Evolutionary conservation across 2,113 vertebrate species (phyloP).

Genomic region (Sinocyclocheilus anshuiensis): DNA sequence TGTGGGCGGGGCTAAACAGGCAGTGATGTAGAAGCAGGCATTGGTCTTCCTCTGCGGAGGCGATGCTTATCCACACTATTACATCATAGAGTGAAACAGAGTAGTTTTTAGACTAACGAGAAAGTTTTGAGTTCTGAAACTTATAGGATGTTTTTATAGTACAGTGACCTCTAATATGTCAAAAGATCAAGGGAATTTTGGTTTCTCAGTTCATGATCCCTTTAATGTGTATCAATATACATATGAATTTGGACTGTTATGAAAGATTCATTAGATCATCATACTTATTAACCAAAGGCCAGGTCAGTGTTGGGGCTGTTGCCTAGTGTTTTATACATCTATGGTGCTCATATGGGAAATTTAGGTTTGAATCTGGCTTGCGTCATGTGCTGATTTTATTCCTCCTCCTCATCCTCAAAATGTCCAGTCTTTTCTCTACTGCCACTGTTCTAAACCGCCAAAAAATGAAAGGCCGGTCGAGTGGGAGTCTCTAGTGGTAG

Average conservation of each 20-base stretch:
- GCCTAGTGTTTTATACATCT: background rate
- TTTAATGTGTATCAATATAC: background rate
- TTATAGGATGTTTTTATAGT: no score
- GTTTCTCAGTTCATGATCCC: no score
- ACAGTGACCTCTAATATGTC: no score
- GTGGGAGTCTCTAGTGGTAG: background rate
- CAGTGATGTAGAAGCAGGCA: no score
- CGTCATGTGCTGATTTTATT: background rate
- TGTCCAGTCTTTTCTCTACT: background rate
- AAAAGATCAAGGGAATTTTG: no score
- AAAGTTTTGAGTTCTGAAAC: no score
- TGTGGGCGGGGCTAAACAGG: no score
- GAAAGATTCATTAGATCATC: background rate
- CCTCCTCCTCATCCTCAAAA: background rate
- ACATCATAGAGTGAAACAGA: no score
- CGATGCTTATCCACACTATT: no score
- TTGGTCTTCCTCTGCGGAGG: no score
- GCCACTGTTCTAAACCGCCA: background rate
- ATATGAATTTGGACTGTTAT: background rate
- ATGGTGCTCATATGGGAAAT: background rate
- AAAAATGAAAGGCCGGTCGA: background rate
- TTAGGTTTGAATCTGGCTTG: background rate
- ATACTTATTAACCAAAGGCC: background rate
- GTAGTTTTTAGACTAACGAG: no score
- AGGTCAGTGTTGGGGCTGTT: background rate